Evolutionary conservation across 1,140 invertebrate genomes (phyloP).

Genomic region (Zaprionus tsacasi): DNA sequence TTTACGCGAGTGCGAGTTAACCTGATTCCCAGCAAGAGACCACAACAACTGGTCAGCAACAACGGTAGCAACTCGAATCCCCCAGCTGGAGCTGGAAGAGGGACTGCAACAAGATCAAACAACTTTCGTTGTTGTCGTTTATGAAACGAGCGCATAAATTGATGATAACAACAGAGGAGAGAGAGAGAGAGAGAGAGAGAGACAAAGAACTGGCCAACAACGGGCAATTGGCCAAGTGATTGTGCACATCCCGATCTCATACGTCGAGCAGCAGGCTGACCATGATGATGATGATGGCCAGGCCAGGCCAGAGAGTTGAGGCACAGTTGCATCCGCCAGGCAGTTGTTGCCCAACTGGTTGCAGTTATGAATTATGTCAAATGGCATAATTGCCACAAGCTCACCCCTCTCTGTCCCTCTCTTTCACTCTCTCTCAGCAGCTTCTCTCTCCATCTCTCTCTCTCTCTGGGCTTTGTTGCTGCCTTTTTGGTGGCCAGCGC

Average conservation of each 20-base stretch:
- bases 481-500: slow-evolving; percentile 41
- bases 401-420: slow-evolving; percentile 1
- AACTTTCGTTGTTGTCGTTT: slow-evolving; percentile 75
- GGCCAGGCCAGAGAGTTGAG: slow-evolving; percentile 9
- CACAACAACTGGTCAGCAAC: slow-evolving; percentile 60
- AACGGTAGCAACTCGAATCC: slow-evolving; percentile 32
- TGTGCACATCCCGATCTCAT: slow-evolving; percentile 20
- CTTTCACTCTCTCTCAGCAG: not conserved
- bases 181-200: not conserved
- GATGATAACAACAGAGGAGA: slow-evolving; percentile 68
- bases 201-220: slow-evolving; percentile 8
- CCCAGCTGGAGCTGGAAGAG: slow-evolving; percentile 32
- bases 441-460: slow-evolving; percentile 16
- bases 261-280: not conserved
- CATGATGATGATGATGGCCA: slow-evolving; percentile 11
- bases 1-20: slow-evolving; percentile 51
- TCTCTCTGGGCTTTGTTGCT: slow-evolving; percentile 39
- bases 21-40: slow-evolving; percentile 73
- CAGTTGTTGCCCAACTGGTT: slow-evolving; percentile 29
- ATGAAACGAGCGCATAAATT: slow-evolving; percentile 77
- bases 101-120: slow-evolving; percentile 58
- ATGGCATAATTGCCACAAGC: slow-evolving; percentile 75
- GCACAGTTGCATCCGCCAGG: not conserved
- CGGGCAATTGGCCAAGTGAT: slow-evolving; percentile 52
- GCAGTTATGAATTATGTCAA: slow-evolving; percentile 82